Evolutionary conservation across 1,140 invertebrate genomes (phyloP), one percentile per base, ranked within the genome.

Genomic region (Chrysopa pallens): DNA sequence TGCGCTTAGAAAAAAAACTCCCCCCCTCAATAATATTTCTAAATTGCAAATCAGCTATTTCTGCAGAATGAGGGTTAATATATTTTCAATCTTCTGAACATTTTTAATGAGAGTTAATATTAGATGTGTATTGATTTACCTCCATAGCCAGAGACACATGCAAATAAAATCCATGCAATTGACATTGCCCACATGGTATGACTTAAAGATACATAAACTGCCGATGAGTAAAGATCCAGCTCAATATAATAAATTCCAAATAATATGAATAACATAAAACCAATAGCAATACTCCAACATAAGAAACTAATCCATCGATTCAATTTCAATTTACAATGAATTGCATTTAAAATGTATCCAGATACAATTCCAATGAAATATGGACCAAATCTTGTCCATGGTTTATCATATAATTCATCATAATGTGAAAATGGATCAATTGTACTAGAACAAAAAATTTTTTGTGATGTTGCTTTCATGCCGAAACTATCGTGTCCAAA

Each of bases 141-240:
- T 43, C 58, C 67, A 42, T 69, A 57, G 23, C 62, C 64, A 31
- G 61, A 63, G 8, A 62, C 54, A 48, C 69, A 70, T 9, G 63
- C 64, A 5, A 70, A 57, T 5, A 73, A 48, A 15, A 73, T 52
- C 68, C 70, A 73, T 0, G 56, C 58, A 6, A 73, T 44, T 1
- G 60, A 60, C 11, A 67, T 29, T 0, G 61, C 61, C 69, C 69
- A 74, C 4, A 58, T 61, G 8, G 57, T 59, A 46, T 73, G 57
- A 1, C 66, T 70, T 6, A 70, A 48, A 7, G 67, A 51, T 6
- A 60, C 60, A 52, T 76, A 75, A 1, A 68, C 40, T 4, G 68
- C 62, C 6, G 66, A 64, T n/a, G 57, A 54, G 17, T 59, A 44
- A 23, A 57, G 53, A 15, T 54, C 56, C 29, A 61, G 49, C 1